Conservation (phyloP, 2,113 vertebrate species). For the Smithornis capensis region DNA sequence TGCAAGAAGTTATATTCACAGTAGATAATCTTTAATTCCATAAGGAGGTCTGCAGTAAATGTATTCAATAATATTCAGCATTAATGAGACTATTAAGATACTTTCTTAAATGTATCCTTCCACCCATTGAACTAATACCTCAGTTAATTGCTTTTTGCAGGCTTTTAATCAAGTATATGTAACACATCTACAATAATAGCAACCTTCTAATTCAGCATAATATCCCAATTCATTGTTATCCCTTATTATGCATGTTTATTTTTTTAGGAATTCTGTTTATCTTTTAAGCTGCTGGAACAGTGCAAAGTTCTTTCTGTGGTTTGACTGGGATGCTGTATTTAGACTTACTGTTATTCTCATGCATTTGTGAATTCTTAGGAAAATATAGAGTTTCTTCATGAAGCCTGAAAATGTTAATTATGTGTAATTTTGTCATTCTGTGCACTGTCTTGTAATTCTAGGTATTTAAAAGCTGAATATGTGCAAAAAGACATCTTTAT, state of each 20-base stretch:
- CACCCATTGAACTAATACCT: slow-evolving; percentile 50
- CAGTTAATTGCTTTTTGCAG: slow-evolving; percentile 43
- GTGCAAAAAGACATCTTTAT: background rate
- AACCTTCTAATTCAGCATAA: slow-evolving; percentile 24
- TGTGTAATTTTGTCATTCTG: background rate
- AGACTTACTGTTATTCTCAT: background rate
- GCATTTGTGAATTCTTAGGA: background rate
- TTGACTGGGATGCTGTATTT: background rate
- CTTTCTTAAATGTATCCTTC: slow-evolving; percentile 14
- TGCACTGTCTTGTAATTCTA: background rate
- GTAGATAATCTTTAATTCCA: background rate
- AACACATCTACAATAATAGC: slow-evolving; percentile 10
- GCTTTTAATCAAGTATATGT: slow-evolving; percentile 46
- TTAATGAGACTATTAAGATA: background rate
- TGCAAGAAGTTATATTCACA: background rate
- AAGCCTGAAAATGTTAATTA: background rate
- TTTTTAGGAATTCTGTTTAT: background rate
- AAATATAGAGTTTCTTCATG: background rate
- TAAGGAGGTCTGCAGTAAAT: background rate
- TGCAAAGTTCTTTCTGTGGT: background rate
- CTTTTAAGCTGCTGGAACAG: background rate
- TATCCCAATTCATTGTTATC: slow-evolving; percentile 5
- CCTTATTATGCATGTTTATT: background rate
- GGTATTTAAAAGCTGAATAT: background rate
- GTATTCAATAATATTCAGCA: background rate